Evolutionary conservation across 1,140 invertebrate species (phyloP).

Genomic region (Dendrolimus kikuchii): DNA sequence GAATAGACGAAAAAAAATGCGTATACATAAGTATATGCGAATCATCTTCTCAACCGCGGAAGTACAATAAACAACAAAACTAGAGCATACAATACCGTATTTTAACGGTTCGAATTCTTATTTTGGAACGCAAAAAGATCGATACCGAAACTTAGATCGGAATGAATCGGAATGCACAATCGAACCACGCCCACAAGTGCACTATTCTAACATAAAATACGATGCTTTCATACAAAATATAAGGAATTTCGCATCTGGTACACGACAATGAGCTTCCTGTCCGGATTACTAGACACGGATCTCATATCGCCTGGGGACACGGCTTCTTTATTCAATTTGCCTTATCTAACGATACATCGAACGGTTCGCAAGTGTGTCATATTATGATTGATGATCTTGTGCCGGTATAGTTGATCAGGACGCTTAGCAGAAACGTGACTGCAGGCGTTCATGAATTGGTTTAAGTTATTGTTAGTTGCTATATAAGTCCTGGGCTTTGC

Average conservation of each 20-base stretch:
- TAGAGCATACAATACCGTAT: background rate
- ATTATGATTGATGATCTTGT: constrained; percentile 31
- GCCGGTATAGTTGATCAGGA: background rate
- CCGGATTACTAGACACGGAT: constrained; percentile 57
- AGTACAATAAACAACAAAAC: constrained; percentile 4
- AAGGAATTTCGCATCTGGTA: constrained; percentile 68
- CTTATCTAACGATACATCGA: constrained; percentile 15
- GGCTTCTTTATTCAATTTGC: constrained; percentile 34
- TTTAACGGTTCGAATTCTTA: background rate
- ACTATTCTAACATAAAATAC: constrained; percentile 15
- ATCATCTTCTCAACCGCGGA: no score
- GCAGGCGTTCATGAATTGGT: no score
- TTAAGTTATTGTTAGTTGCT: no score
- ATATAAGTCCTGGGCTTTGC: no score
- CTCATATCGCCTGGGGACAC: constrained; percentile 44
- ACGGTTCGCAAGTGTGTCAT: constrained; percentile 30
- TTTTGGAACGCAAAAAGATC: background rate
- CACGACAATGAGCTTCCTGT: constrained; percentile 65
- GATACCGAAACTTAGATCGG: constrained; percentile 22
- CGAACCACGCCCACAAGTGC: constrained; percentile 56
- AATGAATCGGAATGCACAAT: constrained; percentile 42
- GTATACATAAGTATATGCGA: no score
- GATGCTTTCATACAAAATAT: constrained; percentile 17
- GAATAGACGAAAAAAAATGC: no score
- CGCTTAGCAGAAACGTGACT: no score